Percentiles rank a stretch among this genome's conserved stretches.
Conservation (phyloP, 1,140 invertebrate species). For the Battus philenor region DNA sequence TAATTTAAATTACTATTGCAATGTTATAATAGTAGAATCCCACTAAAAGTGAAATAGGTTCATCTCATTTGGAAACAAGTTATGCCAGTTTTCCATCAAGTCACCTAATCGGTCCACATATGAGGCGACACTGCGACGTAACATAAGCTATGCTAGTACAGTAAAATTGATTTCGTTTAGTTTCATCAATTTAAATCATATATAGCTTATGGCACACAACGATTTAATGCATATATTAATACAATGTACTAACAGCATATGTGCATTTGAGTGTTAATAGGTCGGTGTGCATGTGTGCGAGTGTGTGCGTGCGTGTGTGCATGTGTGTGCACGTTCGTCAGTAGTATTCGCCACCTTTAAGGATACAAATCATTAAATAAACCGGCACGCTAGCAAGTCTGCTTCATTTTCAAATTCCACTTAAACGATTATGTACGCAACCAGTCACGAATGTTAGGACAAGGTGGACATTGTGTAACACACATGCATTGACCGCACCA, state of each 20-base stretch:
- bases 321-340: no score
- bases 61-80: constrained; percentile 2
- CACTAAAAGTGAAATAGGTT: constrained; percentile 4
- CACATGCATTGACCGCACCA: neutral
- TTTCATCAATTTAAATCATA: no score
- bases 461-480: constrained; percentile 7
- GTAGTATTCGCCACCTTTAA: no score
- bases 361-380: constrained; percentile 4
- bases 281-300: no score
- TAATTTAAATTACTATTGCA: no score
- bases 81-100: constrained; percentile 9
- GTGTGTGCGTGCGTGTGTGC: no score
- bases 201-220: no score
- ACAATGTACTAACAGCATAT: no score
- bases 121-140: constrained; percentile 3
- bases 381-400: neutral
- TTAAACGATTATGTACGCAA: constrained; percentile 9
- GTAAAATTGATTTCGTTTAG: no score
- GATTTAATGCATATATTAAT: no score
- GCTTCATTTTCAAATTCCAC: neutral
- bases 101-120: constrained; percentile 3
- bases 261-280: no score
- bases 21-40: no score
- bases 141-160: constrained; percentile 1
- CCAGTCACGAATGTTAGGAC: constrained; percentile 8